Base-by-base conservation (phyloP, 2,797 vertebrate genomes). In the Gymnothorax reevesii region DNA sequence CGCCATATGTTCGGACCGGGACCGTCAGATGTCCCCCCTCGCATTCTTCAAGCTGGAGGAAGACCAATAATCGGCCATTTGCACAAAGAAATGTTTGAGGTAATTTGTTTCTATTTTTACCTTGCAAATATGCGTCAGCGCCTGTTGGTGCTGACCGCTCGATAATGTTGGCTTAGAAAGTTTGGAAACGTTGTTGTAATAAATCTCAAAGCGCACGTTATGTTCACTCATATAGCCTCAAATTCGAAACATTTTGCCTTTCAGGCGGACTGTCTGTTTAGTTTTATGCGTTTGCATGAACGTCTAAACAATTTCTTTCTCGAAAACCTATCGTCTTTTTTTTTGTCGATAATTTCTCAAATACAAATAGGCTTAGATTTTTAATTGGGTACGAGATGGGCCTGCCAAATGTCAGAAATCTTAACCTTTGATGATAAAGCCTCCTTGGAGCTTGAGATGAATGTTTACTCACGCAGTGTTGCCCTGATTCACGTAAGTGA, bases 1-100 rank as follows among this genome's bases (percentile, higher is more conserved):
- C 95, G 96, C 15, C 95, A 99, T 60, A 94, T 99, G 85, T 96
- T 99, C 0, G 98, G 98, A 79, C 98, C 98, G 0, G 98, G 98
- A 71, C 98, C 98, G 57, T 97, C 97, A 52, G 99, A 99, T 2
- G 90, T 98, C 17, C 91, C 97, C 27, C 95, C 95, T 0, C 96
- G 98, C 0, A 83, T 98, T 84, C 93, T 94, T 90, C 95, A 95
- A 0, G 96, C 97, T 0, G 93, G 96, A 0, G 84, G 91, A 0
- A 95, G 66, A 86, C 97, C 97, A 27, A 93, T 98, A 27, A 96
- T 99, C 27, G 97, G 98, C 52, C 97, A 98, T 91, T 89, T 98
- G 94, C 97, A 98, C 83, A 90, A 95, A 12, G 98, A 99, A 94
- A 95, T 97, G 94, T 96, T 95, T 88, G 94, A 97, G 98, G 98